These are phyloP conservation scores for Choloepus hoffmanni DNA, from an alignment of 2,113 vertebrate species.

Conservation along the genomic window DNA sequence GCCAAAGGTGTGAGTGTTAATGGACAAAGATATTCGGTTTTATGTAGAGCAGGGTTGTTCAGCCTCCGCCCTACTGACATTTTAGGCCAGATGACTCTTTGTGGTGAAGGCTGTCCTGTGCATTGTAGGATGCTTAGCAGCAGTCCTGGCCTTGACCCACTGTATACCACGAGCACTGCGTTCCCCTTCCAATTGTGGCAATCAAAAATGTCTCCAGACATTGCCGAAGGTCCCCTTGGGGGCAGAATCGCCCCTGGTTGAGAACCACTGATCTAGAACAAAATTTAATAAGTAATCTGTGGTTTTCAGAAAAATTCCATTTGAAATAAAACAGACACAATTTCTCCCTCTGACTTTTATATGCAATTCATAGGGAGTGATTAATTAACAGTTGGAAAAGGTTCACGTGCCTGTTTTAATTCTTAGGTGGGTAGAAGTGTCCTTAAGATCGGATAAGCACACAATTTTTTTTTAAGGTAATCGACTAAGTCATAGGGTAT, in stretches of 20 bases:
- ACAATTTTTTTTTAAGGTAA: background rate
- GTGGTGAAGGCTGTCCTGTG: background rate
- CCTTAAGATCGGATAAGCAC: slow-evolving; percentile 22
- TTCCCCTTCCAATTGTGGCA: background rate
- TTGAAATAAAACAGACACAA: slow-evolving; percentile 59
- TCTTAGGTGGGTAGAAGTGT: slow-evolving; percentile 13
- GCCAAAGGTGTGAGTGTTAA: background rate
- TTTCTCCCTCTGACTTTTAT: slow-evolving; percentile 34
- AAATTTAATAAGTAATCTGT: slow-evolving; percentile 71
- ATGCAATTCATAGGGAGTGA: slow-evolving; percentile 22
- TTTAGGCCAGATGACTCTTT: slow-evolving; percentile 5
- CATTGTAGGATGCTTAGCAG: background rate
- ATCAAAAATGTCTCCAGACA: background rate
- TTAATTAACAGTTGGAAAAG: slow-evolving; percentile 62
- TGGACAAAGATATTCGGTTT: background rate
- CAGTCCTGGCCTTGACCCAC: background rate
- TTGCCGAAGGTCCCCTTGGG: slow-evolving; percentile 6
- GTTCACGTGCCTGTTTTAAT: slow-evolving; percentile 61
- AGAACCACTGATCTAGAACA: slow-evolving; percentile 57
- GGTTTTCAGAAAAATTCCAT: slow-evolving; percentile 55
- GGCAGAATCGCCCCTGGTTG: background rate
- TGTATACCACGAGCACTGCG: background rate
- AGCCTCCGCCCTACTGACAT: background rate
- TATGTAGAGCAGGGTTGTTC: background rate
- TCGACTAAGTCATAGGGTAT: slow-evolving; percentile 50